These are phyloP conservation scores for Orbicella faveolata DNA, from an alignment of 64 coral and sea anemone genomes.

Conservation along the genomic window DNA sequence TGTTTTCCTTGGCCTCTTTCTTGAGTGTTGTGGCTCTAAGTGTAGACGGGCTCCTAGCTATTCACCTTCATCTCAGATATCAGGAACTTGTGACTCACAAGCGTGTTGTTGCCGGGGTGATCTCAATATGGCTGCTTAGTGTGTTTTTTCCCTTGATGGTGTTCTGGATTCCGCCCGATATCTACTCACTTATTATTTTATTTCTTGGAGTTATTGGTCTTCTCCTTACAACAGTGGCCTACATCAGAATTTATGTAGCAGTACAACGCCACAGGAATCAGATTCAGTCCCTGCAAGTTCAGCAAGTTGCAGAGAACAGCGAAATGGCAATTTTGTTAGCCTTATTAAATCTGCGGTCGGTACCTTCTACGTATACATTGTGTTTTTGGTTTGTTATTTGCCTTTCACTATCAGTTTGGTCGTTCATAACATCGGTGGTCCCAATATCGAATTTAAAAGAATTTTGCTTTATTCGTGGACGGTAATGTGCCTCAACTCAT, in stretches of 20 bases:
- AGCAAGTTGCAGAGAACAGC: background rate
- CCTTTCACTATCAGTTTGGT: background rate
- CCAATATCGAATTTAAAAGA: background rate
- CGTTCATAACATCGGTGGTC: background rate
- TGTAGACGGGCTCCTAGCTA: too few species aligned
- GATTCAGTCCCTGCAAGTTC: background rate
- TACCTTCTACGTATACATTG: background rate
- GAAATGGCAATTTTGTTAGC: background rate
- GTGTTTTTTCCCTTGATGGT: background rate
- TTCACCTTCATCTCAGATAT: too few species aligned
- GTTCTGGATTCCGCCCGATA: background rate
- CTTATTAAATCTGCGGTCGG: background rate
- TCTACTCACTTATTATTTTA: background rate
- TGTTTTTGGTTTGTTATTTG: background rate
- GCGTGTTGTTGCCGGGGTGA: too few species aligned
- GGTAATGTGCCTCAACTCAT: background rate
- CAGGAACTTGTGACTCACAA: too few species aligned
- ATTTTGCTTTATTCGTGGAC: background rate
- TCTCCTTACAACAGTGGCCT: background rate
- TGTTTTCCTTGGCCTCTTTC: too few species aligned
- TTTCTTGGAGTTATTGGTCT: background rate
- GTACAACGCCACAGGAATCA: background rate
- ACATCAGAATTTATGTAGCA: background rate
- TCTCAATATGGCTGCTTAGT: background rate
- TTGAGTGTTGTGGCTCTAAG: too few species aligned